These are phyloP conservation scores for Plemyria rubiginata DNA, from an alignment of 2,888 invertebrate species.

Conservation along the genomic window DNA sequence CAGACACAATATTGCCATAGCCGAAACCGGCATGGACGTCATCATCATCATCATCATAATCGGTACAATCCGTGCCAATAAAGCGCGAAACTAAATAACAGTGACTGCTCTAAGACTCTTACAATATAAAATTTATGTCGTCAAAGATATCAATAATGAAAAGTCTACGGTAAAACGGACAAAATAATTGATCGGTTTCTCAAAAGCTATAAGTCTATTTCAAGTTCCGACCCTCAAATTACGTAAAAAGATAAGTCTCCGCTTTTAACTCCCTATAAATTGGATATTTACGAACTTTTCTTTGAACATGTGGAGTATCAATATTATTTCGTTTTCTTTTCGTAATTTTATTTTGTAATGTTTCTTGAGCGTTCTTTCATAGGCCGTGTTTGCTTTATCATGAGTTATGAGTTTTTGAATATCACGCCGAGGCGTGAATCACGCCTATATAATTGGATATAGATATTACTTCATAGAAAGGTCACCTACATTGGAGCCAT, in stretches of 20 bases:
- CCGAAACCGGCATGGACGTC: no score
- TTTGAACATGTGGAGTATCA: conserved; percentile 31
- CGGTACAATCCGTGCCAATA: no score
- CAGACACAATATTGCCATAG: no score
- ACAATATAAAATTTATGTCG: neutral
- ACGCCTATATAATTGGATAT: no score
- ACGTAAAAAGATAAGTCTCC: conserved; percentile 37
- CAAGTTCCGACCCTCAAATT: conserved; percentile 44
- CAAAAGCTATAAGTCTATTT: conserved; percentile 43
- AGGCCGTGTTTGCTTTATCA: conserved; percentile 6
- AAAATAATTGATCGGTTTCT: conserved; percentile 45
- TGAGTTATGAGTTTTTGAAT: neutral
- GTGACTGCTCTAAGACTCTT: no score
- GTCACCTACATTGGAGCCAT: no score
- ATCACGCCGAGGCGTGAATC: no score
- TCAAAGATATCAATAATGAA: conserved; percentile 42
- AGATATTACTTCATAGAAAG: no score
- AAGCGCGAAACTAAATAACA: no score
- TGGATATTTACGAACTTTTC: conserved; percentile 35
- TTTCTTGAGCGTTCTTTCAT: conserved; percentile 21
- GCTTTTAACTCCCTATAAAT: conserved; percentile 45
- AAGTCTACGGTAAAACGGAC: conserved; percentile 44
- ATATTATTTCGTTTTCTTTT: conserved; percentile 20
- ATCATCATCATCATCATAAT: no score
- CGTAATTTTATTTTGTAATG: conserved; percentile 27